These are phyloP conservation scores for Pherbina coryleti DNA, from an alignment of 2,888 invertebrate genomes.

Conservation along the genomic window DNA sequence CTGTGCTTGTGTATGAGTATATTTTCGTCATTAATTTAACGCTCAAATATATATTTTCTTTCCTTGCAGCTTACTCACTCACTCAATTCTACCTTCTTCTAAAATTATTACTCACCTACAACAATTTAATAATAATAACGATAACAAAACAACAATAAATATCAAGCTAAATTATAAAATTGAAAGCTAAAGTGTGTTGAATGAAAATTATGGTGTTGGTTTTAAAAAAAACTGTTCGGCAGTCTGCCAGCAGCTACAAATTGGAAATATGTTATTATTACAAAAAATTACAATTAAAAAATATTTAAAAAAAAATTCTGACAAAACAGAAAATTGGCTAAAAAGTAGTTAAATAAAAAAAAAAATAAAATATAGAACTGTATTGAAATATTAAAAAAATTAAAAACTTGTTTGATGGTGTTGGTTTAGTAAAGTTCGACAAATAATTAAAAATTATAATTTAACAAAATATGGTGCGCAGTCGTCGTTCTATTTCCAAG, in stretches of 20 bases:
- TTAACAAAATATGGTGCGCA: slow-evolving; percentile 59
- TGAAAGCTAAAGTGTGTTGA: slow-evolving; percentile 48
- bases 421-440: slow-evolving; percentile 1
- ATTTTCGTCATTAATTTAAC: slow-evolving; percentile 37
- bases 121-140: slow-evolving; percentile 44
- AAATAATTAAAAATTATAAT: neutral
- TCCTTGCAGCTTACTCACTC: slow-evolving; percentile 53
- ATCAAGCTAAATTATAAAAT: neutral
- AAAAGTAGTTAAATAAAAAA: slow-evolving; percentile 10
- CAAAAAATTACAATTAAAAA: neutral
- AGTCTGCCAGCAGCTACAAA: neutral
- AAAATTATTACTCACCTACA: slow-evolving; percentile 36
- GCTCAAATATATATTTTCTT: slow-evolving; percentile 39
- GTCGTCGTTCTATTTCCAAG: slow-evolving; percentile 64
- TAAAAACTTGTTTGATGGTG: neutral
- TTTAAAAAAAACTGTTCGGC: slow-evolving; percentile 19
- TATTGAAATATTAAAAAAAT: neutral
- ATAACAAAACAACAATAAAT: slow-evolving; percentile 32
- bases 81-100: slow-evolving; percentile 20
- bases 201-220: slow-evolving; percentile 38
- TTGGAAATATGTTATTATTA: neutral
- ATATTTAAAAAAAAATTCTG: slow-evolving; percentile 10
- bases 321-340: slow-evolving; percentile 9
- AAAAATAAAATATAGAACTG: neutral
- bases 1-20: slow-evolving; percentile 30